Evolutionary conservation across 1,140 invertebrate species (phyloP).

Genomic region (Cotesia glomerata): DNA sequence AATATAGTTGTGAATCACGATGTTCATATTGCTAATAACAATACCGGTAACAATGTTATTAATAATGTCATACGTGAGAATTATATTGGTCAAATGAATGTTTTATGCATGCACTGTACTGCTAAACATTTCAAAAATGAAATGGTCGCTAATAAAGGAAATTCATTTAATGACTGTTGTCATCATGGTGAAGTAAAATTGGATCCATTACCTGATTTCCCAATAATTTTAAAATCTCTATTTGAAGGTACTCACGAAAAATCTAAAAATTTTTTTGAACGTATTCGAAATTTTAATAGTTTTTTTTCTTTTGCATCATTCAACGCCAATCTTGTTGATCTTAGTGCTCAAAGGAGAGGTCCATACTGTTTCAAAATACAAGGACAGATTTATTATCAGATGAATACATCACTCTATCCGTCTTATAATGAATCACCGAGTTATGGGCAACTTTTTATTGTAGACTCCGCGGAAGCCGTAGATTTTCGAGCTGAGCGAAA

Average conservation of each 20-base stretch:
- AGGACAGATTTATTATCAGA: conserved; percentile 14
- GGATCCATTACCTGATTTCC: background rate
- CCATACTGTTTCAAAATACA: conserved; percentile 20
- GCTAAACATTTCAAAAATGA: conserved; percentile 15
- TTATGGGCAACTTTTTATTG: conserved; percentile 20
- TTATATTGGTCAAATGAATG: conserved; percentile 5
- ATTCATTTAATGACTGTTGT: conserved; percentile 25
- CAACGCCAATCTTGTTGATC: conserved; percentile 22
- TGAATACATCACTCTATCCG: conserved; percentile 2
- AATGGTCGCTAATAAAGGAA: background rate
- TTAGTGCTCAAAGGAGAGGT: background rate
- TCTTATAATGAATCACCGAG: background rate
- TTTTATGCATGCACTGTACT: background rate
- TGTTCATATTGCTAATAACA: too few relatives aligned
- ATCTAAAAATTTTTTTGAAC: conserved; percentile 15
- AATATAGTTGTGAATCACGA: too few relatives aligned
- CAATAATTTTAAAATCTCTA: background rate
- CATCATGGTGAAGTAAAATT: conserved; percentile 15
- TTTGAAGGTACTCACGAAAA: conserved; percentile 14
- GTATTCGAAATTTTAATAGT: conserved; percentile 15
- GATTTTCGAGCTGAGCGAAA: background rate
- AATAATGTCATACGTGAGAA: conserved; percentile 8
- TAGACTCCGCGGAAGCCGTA: background rate
- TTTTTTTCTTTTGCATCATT: conserved; percentile 24
- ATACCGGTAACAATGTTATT: too few relatives aligned